Evolutionary conservation across 2,113 vertebrate species (phyloP), one percentile per base, ranked within the genome.

Genomic region (Upupa epops): DNA sequence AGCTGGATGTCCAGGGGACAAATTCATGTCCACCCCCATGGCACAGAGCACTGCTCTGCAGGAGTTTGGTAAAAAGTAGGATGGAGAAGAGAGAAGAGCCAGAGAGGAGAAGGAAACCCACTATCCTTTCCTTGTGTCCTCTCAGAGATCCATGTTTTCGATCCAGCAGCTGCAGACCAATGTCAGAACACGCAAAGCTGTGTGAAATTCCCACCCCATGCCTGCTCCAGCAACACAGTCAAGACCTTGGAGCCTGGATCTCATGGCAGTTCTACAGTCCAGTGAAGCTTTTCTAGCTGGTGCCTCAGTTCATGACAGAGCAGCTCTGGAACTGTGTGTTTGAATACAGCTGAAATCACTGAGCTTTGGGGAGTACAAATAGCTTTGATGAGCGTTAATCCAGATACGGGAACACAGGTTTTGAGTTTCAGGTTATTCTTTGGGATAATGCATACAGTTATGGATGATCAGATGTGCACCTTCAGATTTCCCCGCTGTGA

Each of bases 401-500:
- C 20, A 49, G 54, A 84, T 40, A 17, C 7, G 78, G 52, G 11
- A 86, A 78, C 7, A 20, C 19, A 78, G 36, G 14, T 10, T 89
- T 88, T 71, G 48, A 55, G 48, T 81, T 90, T 88, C 52, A 86
- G 58, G 63, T 45, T 11, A 71, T 32, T 37, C 7, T 86, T 88
- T 92, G 52, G 61, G 36, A 69, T 84, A 75, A 72, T 32, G 63
- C 18, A 61, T 13, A 46, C 51, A 70, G 21, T 54, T 84, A 61
- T 17, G 63, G 65, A 87, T n/a, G 55, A 89, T 92, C 71, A 70
- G 66, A 69, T 66, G 32, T 8, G 10, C 34, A 70, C 37, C 32
- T 85, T 80, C 34, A 59, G 13, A 34, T 76, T 92, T 63, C 17
- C 65, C 32, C 87, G 49, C 22, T 92, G 58, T 69, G 66, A 90